These are phyloP conservation scores for Macroramphosus scolopax DNA, from an alignment of 2,797 vertebrate genomes.

Conservation along the genomic window DNA sequence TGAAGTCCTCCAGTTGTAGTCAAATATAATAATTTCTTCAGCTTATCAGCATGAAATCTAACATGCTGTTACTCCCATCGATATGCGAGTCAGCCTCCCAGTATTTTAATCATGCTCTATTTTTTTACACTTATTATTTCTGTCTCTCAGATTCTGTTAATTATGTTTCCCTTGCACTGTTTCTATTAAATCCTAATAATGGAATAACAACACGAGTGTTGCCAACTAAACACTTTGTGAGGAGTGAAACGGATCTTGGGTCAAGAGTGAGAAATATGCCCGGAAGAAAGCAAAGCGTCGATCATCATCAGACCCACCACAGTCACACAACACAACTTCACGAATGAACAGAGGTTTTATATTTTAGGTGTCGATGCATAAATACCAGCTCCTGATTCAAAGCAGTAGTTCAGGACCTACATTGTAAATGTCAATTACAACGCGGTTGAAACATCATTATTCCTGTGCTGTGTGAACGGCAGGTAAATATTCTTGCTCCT, in stretches of 20 bases:
- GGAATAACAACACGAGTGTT: no score
- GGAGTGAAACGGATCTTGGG: constrained; percentile 29
- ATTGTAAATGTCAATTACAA: constrained; percentile 18
- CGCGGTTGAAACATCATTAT: constrained; percentile 10
- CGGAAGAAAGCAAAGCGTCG: constrained; percentile 23
- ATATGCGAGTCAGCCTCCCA: no score
- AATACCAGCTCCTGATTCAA: constrained; percentile 45
- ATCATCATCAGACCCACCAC: constrained; percentile 37
- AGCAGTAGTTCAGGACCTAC: constrained; percentile 23
- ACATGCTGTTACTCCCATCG: no score
- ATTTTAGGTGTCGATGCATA: constrained; percentile 30
- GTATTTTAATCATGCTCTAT: no score
- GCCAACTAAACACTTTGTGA: constrained; percentile 16
- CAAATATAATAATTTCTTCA: no score
- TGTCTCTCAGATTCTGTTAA: no score
- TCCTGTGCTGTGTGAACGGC: constrained; percentile 39
- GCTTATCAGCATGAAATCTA: no score
- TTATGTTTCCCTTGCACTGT: no score
- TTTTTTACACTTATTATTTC: no score
- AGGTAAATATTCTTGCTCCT: constrained; percentile 35
- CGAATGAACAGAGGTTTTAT: constrained; percentile 23
- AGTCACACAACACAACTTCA: no score
- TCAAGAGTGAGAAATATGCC: constrained; percentile 22
- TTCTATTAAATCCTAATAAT: no score
- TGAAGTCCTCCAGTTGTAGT: no score